phyloP scores from a whole-genome alignment of 2,113 vertebrate genomes.

The Osmerus eperlanus region DNA sequence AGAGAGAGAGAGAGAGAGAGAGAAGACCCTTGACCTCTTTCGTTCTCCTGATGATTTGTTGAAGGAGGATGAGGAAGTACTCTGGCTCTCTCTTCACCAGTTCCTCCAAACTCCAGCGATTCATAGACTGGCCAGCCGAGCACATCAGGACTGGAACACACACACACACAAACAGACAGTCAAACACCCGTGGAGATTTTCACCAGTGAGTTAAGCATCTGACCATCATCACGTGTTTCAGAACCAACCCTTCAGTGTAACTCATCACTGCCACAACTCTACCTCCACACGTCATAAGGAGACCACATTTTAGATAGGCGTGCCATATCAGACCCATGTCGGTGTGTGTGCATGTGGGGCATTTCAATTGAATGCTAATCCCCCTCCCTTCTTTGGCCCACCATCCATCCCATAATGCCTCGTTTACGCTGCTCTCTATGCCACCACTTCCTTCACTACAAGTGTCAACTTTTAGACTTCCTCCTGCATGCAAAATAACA shows the following conservation, averaged over 20 bases:
- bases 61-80: slow-evolving; percentile 90
- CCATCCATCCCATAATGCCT: slow-evolving; percentile 2
- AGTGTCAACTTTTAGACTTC: slow-evolving; percentile 46
- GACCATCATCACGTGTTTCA: too few species aligned
- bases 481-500: slow-evolving; percentile 40
- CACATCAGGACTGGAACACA: slow-evolving; percentile 56
- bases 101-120: slow-evolving; percentile 95
- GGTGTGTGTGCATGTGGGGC: background rate
- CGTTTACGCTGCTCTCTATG: slow-evolving; percentile 36
- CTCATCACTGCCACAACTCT: too few species aligned
- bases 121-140: slow-evolving; percentile 86
- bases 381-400: slow-evolving; percentile 25
- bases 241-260: too few species aligned
- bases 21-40: slow-evolving; percentile 76
- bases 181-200: slow-evolving; percentile 7
- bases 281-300: background rate
- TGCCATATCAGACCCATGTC: background rate
- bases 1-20: background rate
- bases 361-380: slow-evolving; percentile 2
- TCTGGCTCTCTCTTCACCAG: slow-evolving; percentile 87
- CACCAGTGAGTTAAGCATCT: background rate
- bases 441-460: slow-evolving; percentile 58
- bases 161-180: slow-evolving; percentile 26
- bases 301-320: too few species aligned
- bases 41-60: slow-evolving; percentile 88